Evolutionary conservation across 2,888 invertebrate genomes (phyloP), one percentile per base, ranked within the genome.

Genomic region (Chaetogeoica ovagalla): DNA sequence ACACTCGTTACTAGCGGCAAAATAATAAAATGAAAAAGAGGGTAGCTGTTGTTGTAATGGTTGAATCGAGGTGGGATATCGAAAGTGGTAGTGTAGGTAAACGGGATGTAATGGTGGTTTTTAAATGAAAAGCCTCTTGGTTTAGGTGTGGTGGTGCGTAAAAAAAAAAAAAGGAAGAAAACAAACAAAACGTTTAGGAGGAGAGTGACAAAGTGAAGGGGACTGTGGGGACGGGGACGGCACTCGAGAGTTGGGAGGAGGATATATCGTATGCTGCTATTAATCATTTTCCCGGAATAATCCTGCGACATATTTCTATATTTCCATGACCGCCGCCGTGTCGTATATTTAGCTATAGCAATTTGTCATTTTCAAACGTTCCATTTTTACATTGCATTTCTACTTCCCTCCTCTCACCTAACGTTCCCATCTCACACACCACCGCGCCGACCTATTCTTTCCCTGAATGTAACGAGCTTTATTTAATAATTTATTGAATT

Each of bases 351-450:
- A 70, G 77, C 60, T 23, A 37, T 60, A 60, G 60, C 76, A 69
- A 79, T 79, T 79, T 79, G 77, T 79, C 77, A 79, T 71, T 79
- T 71, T 70, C 70, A 79, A 79, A 79, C 62, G 62, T 70, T 70
- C 39, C 70, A 62, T 79, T 79, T 79, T 79, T 79, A 70, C 63
- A 62, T 77, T 52, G 48, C 48, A 48, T 76, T 13, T 7, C 52
- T 9, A n/a, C 30, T 30, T 5, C 15, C 6, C 37, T 13, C 30
- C 19, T 17, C 15, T 3, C 17, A 15, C 8, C 11, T 23, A n/a
- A 30, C 48, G 48, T 48, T 1, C 15, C 48, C 48, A n/a, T n/a
- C n/a, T n/a, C 30, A 4, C 30, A 30, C 30, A 2, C 30, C 30
- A 30, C 30, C 30, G 30, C 30, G 4, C 30, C 48, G 13, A 48